These are phyloP conservation scores for Oasisia sp. DNA, from an alignment of 2,888 invertebrate genomes.

Conservation along the genomic window DNA sequence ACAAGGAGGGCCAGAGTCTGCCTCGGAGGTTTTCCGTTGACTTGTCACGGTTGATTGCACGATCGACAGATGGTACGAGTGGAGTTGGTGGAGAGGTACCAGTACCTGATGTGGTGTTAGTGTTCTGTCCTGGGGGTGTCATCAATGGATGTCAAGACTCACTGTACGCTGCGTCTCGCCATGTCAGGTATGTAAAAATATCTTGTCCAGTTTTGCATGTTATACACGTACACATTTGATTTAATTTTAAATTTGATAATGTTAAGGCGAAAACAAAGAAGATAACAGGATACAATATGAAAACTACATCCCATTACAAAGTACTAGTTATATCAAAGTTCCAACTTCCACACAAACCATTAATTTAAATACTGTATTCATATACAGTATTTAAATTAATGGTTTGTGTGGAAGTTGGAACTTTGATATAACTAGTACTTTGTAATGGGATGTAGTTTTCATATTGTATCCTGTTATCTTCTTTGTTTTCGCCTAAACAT, in stretches of 20 bases:
- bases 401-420: neutral
- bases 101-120: neutral
- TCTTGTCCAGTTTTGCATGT: neutral
- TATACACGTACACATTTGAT: too few species aligned
- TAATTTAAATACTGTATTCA: neutral
- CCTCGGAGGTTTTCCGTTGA: conserved; percentile 37
- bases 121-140: neutral
- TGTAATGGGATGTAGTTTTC: neutral
- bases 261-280: too few species aligned
- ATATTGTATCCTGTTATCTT: too few species aligned
- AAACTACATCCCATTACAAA: neutral
- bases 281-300: too few species aligned
- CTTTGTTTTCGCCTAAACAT: too few species aligned
- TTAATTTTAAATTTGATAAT: too few species aligned
- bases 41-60: conserved; percentile 22
- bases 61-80: conserved; percentile 8
- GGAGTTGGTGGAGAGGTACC: neutral
- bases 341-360: neutral
- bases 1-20: conserved; percentile 31
- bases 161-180: neutral
- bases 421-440: neutral
- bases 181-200: neutral
- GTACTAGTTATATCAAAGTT: neutral
- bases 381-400: neutral
- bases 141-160: neutral